These are phyloP conservation scores for Luidia sarsii DNA, from an alignment of 53 echinoderm and acorn worm genomes.

Conservation along the genomic window DNA sequence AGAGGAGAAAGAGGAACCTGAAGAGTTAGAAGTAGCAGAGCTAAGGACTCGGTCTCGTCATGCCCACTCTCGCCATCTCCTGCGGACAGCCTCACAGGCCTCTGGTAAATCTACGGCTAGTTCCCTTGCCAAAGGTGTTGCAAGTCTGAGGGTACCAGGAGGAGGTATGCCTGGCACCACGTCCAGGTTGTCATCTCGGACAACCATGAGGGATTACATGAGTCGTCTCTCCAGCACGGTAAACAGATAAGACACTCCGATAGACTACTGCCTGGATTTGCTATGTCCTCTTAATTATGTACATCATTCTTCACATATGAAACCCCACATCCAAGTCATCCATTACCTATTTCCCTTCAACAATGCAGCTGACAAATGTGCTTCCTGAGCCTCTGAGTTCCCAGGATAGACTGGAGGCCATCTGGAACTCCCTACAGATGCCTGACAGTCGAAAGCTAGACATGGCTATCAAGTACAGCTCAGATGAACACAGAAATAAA, in stretches of 20 bases:
- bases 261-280: neutral
- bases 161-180: neutral
- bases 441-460: conserved; percentile 86
- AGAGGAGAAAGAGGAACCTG: conserved; percentile 11
- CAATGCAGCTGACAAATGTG: neutral
- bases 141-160: conserved; percentile 1
- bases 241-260: too few species aligned
- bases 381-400: conserved; percentile 25
- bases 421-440: conserved; percentile 90
- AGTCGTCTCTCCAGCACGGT: conserved; percentile 33
- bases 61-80: conserved; percentile 12
- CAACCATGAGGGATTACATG: conserved; percentile 4
- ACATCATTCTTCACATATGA: too few species aligned
- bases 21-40: conserved; percentile 1
- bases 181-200: conserved; percentile 13
- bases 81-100: conserved; percentile 5
- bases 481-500: conserved; percentile 74
- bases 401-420: conserved; percentile 77
- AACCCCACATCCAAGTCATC: too few species aligned
- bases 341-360: too few species aligned
- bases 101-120: conserved; percentile 10
- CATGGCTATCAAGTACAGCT: conserved; percentile 99
- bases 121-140: neutral
- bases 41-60: conserved; percentile 13
- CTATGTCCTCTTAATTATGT: neutral